These are phyloP conservation scores for Heliconius charithonia DNA, from an alignment of 2,888 invertebrate genomes.

Conservation along the genomic window DNA sequence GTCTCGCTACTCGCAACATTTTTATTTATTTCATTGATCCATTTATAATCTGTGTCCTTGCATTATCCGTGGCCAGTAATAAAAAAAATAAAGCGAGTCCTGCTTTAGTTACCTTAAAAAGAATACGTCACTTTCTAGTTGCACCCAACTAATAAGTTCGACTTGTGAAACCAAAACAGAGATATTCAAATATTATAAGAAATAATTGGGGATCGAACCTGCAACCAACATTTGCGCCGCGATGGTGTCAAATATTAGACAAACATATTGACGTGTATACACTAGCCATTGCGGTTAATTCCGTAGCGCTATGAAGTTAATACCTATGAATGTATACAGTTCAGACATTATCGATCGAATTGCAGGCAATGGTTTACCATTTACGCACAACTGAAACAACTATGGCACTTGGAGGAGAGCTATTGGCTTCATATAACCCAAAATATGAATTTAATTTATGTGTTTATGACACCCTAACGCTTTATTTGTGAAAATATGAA, in stretches of 20 bases:
- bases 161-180: too few relatives aligned
- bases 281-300: constrained; percentile 18
- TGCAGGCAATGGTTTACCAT: constrained; percentile 36
- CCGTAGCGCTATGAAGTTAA: constrained; percentile 17
- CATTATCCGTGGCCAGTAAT: background rate
- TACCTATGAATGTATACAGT: constrained; percentile 3
- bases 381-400: constrained; percentile 34
- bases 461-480: too few relatives aligned
- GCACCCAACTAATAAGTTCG: too few relatives aligned
- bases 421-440: background rate
- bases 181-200: too few relatives aligned
- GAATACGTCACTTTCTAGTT: too few relatives aligned
- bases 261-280: background rate
- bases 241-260: background rate
- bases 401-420: constrained; percentile 10
- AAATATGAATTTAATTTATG: background rate
- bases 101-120: too few relatives aligned
- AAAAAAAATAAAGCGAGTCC: too few relatives aligned
- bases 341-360: constrained; percentile 43
- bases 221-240: background rate
- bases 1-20: too few relatives aligned
- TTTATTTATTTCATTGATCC: too few relatives aligned
- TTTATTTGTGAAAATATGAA: background rate
- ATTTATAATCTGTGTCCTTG: background rate
- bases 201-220: background rate